phyloP scores from a whole-genome alignment of 2,797 vertebrate genomes.

The Schizopygopsis pylzovi region DNA sequence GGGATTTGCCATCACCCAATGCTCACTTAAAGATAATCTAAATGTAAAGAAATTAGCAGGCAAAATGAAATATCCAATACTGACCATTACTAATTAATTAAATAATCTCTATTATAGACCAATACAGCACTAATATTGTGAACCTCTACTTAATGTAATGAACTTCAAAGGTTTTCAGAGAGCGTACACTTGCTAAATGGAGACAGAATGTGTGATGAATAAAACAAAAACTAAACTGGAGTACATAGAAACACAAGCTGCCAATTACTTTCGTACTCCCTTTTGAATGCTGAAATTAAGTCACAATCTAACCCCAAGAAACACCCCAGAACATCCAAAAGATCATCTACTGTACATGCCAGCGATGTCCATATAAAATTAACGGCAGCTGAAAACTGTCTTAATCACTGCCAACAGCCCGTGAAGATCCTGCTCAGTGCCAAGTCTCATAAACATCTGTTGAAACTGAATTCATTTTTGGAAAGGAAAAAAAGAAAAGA shows the following conservation, averaged over 20 bases:
- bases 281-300: background rate
- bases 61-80: background rate
- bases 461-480: slow-evolving; percentile 54
- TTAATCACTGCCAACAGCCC: slow-evolving; percentile 62
- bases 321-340: slow-evolving; percentile 29
- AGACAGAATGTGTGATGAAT: background rate
- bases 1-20: background rate
- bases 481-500: slow-evolving; percentile 26
- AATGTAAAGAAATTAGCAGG: background rate
- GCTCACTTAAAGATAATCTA: background rate
- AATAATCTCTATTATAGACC: background rate
- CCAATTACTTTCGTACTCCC: background rate
- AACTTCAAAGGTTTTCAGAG: background rate
- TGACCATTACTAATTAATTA: background rate
- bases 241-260: background rate
- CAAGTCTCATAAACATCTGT: slow-evolving; percentile 62
- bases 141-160: background rate
- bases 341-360: slow-evolving; percentile 42
- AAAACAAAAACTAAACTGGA: background rate
- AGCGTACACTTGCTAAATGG: background rate
- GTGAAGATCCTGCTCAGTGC: slow-evolving; percentile 46
- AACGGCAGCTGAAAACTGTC: slow-evolving; percentile 52
- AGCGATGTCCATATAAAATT: slow-evolving; percentile 43
- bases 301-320: slow-evolving; percentile 11
- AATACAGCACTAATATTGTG: background rate